phyloP scores from a whole-genome alignment of 2,113 vertebrate genomes.

The Lasiurus cinereus region DNA sequence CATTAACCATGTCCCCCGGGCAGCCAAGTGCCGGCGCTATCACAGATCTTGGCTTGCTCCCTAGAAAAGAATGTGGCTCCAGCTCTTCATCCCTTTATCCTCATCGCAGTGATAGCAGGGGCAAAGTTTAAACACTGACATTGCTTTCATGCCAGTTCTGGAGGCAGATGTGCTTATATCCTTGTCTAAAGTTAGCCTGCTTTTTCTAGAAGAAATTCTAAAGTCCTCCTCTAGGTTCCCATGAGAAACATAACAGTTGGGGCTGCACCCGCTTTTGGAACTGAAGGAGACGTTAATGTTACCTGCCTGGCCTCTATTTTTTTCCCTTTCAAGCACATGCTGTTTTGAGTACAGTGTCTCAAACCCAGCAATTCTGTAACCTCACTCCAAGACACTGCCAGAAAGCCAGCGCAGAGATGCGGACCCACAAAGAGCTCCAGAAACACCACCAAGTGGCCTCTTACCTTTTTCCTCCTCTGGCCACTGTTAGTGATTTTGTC shows the following conservation, averaged over 20 bases:
- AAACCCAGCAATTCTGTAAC: neutral
- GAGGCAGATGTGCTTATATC: neutral
- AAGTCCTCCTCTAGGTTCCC: neutral
- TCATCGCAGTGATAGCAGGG: neutral
- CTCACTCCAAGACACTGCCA: neutral
- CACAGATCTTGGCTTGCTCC: conserved; percentile 38
- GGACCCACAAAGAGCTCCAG: neutral
- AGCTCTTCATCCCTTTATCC: conserved; percentile 59
- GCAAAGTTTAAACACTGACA: neutral
- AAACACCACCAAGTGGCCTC: neutral
- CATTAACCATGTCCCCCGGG: neutral
- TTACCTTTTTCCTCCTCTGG: conserved; percentile 97
- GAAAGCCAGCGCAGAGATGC: neutral
- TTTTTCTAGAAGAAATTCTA: conserved; percentile 53
- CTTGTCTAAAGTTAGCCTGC: neutral
- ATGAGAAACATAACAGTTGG: neutral
- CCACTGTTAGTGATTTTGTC: conserved; percentile 98
- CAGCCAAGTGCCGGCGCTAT: neutral
- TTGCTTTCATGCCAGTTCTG: conserved; percentile 11
- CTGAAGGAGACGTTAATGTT: neutral
- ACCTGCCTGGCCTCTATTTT: neutral
- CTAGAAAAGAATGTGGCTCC: conserved; percentile 33
- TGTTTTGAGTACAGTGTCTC: neutral
- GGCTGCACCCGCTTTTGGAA: neutral
- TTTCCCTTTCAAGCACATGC: neutral